Evolutionary conservation across 2,113 vertebrate genomes (phyloP).

Genomic region (Okapia johnstoni): DNA sequence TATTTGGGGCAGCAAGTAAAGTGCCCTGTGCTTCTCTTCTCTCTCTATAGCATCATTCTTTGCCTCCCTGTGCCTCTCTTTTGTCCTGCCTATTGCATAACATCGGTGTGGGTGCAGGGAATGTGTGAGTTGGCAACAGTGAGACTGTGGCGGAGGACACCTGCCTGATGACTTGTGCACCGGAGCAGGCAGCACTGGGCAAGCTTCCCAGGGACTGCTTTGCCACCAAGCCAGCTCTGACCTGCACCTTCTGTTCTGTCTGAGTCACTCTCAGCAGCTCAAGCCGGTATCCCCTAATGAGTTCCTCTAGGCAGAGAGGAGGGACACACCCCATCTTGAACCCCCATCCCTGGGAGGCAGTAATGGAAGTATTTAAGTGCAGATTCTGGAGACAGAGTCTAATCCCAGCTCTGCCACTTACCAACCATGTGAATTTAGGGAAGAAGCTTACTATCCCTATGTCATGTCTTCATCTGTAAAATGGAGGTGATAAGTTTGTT

Average conservation of each 20-base stretch:
- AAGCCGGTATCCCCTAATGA: background rate
- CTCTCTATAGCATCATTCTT: background rate
- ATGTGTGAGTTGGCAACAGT: background rate
- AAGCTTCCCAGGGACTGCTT: background rate
- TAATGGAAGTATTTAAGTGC: background rate
- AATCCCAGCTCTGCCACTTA: background rate
- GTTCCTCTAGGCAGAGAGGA: background rate
- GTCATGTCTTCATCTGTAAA: background rate
- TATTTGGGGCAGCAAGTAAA: background rate
- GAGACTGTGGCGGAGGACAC: background rate
- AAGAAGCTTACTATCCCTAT: background rate
- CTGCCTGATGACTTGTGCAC: background rate
- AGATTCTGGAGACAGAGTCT: background rate
- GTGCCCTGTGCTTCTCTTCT: background rate
- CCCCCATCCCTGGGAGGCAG: background rate
- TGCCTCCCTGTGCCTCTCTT: background rate
- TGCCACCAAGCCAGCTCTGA: background rate
- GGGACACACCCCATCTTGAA: background rate
- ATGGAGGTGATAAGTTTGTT: background rate
- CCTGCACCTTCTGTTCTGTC: background rate
- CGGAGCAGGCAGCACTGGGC: background rate
- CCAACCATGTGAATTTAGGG: background rate
- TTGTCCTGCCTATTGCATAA: constrained; percentile 21
- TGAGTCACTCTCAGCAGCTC: background rate
- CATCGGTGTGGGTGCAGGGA: background rate